These are phyloP conservation scores for Harpalus rubripes DNA, from an alignment of 2,888 invertebrate genomes.

Conservation along the genomic window DNA sequence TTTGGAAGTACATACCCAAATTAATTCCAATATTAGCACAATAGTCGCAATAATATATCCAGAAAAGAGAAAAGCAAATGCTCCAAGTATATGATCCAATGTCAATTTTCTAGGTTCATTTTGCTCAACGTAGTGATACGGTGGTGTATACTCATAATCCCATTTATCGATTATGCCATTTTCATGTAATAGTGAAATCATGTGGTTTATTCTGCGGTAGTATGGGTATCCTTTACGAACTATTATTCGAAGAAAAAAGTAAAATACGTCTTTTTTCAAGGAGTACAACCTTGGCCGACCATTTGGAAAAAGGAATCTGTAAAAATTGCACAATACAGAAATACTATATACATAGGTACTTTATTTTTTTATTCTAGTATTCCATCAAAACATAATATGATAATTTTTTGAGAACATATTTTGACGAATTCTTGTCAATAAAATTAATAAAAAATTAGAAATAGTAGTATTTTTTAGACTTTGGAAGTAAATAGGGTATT, in stretches of 20 bases:
- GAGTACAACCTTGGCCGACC: constrained; percentile 68
- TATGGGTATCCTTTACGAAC: constrained; percentile 49
- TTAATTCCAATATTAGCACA: constrained; percentile 36
- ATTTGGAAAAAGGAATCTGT: constrained; percentile 52
- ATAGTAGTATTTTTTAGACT: no score
- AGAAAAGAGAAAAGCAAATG: constrained; percentile 10
- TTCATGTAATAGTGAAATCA: constrained; percentile 30
- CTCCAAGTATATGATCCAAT: constrained; percentile 45
- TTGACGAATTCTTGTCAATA: no score
- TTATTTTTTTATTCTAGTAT: no score
- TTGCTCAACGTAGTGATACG: constrained; percentile 33
- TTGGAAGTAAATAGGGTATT: no score
- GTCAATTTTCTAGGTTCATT: constrained; percentile 4
- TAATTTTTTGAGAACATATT: no score
- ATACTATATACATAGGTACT: no score
- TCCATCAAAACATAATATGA: no score
- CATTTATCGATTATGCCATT: constrained; percentile 57
- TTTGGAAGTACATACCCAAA: neutral
- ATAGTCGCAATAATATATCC: constrained; percentile 14
- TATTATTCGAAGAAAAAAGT: constrained; percentile 32
- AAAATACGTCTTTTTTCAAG: constrained; percentile 61
- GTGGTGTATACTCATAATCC: constrained; percentile 37
- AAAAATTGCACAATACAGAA: neutral
- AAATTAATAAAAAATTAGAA: no score
- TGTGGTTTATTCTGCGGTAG: constrained; percentile 47